These are phyloP conservation scores for Seira musarum DNA, from an alignment of 2,888 invertebrate genomes.

Conservation along the genomic window DNA sequence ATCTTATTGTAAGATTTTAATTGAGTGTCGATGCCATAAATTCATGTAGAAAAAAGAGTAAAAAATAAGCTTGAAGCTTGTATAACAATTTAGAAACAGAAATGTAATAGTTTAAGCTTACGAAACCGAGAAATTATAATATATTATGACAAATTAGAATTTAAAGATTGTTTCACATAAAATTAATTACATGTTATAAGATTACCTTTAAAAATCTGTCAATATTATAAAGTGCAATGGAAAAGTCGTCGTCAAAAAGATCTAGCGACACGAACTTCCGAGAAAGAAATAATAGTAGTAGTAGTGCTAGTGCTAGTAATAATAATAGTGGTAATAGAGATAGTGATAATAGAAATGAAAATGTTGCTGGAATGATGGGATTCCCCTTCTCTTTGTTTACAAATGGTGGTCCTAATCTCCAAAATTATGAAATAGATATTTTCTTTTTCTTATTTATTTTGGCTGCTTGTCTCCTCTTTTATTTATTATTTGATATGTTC, in stretches of 20 bases:
- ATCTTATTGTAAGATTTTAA: too few relatives aligned
- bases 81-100: too few relatives aligned
- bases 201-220: too few relatives aligned
- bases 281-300: neutral
- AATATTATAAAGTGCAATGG: too few relatives aligned
- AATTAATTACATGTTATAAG: too few relatives aligned
- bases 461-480: constrained; percentile 49
- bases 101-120: too few relatives aligned
- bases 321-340: constrained; percentile 6
- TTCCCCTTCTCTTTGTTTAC: constrained; percentile 48
- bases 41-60: too few relatives aligned
- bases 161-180: too few relatives aligned
- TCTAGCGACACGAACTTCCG: neutral
- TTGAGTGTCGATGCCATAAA: too few relatives aligned
- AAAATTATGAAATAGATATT: constrained; percentile 56
- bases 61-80: too few relatives aligned
- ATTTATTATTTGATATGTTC: constrained; percentile 53
- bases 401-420: constrained; percentile 49
- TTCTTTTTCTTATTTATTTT: constrained; percentile 52
- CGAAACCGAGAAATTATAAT: too few relatives aligned
- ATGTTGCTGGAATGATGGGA: constrained; percentile 14
- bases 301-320: constrained; percentile 13
- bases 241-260: constrained; percentile 4
- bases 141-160: too few relatives aligned
- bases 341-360: constrained; percentile 8